These are phyloP conservation scores for mouse (Mus musculus) DNA, from an alignment of 2,113 vertebrate genomes.

Conservation along the genomic window DNA sequence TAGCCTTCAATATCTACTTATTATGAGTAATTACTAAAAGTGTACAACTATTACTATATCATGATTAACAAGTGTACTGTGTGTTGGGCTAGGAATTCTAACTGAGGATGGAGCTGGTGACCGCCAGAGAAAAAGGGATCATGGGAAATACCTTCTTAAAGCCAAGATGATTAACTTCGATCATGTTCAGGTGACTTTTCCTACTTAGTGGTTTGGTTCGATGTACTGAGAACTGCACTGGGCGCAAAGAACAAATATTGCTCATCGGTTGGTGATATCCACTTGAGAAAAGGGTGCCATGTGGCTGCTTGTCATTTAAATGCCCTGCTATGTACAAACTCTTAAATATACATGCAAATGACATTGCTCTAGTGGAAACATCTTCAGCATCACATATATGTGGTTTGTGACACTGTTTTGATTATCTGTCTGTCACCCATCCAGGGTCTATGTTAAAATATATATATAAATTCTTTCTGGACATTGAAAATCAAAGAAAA, in stretches of 20 bases:
- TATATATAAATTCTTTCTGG: background rate
- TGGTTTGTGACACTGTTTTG: background rate
- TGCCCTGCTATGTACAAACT: background rate
- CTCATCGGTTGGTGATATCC: background rate
- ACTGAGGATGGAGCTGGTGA: background rate
- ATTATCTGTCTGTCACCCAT: background rate
- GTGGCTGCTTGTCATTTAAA: background rate
- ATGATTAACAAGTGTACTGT: background rate
- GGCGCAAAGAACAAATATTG: background rate
- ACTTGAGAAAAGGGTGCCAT: accelerated
- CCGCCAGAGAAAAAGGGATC: background rate
- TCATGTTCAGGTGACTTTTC: background rate
- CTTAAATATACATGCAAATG: slow-evolving; percentile 11
- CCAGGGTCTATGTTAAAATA: background rate
- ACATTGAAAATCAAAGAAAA: background rate
- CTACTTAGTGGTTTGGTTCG: background rate
- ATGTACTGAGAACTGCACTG: background rate
- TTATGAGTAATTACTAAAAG: background rate
- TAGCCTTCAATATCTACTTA: background rate
- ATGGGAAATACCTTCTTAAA: background rate
- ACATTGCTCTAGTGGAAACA: background rate
- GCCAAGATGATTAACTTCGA: background rate
- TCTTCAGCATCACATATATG: background rate
- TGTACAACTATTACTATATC: background rate
- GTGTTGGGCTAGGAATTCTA: slow-evolving; percentile 11